phyloP scores from a whole-genome alignment of 1,140 invertebrate genomes.

The Alviniconcha marisindica region DNA sequence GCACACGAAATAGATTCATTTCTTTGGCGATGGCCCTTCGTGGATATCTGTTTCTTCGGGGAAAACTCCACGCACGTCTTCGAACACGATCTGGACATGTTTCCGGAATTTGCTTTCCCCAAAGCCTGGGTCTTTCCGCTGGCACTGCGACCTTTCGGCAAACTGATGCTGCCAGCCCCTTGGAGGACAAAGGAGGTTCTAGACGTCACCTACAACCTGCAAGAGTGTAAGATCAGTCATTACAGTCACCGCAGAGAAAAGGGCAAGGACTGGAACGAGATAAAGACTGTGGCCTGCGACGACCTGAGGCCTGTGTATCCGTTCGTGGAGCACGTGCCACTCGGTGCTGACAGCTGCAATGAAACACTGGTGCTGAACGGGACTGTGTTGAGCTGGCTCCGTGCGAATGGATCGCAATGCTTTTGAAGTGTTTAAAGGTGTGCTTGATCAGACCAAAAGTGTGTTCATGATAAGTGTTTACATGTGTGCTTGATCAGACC shows the following conservation, averaged over 20 bases:
- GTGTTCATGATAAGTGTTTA: too few species aligned
- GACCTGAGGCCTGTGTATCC: too few species aligned
- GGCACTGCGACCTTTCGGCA: slow-evolving; percentile 37
- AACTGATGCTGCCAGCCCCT: slow-evolving; percentile 41
- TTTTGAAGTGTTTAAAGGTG: too few species aligned
- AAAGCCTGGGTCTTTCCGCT: slow-evolving; percentile 49
- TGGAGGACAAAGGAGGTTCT: slow-evolving; percentile 22
- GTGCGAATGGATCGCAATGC: too few species aligned
- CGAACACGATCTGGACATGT: slow-evolving; percentile 21
- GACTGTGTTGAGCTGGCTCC: too few species aligned
- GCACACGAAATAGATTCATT: not conserved
- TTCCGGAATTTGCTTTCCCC: not conserved
- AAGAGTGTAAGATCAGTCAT: not conserved
- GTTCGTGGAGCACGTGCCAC: too few species aligned
- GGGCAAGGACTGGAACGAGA: too few species aligned
- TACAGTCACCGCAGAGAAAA: not conserved
- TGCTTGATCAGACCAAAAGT: too few species aligned
- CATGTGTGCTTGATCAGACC: too few species aligned
- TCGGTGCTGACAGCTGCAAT: too few species aligned
- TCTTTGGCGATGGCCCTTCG: slow-evolving; percentile 46
- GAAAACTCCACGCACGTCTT: slow-evolving; percentile 53
- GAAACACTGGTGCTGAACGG: too few species aligned
- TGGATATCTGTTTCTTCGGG: slow-evolving; percentile 51
- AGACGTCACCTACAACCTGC: not conserved
- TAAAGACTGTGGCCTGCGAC: too few species aligned